These are phyloP conservation scores for Erpetoichthys calabaricus DNA, from an alignment of 2,797 vertebrate genomes.

Conservation along the genomic window DNA sequence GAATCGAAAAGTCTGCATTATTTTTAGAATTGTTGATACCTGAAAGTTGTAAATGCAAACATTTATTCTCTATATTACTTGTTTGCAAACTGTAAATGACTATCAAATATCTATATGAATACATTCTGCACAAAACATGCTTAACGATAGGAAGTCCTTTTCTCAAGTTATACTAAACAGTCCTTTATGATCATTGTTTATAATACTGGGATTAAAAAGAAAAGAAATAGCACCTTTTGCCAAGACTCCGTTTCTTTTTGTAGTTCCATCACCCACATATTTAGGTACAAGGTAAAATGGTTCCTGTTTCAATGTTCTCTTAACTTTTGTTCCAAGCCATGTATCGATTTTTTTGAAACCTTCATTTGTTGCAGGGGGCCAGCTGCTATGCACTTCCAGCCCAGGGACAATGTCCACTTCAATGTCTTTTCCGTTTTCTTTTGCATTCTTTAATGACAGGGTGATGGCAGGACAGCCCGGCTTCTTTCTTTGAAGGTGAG, in stretches of 20 bases:
- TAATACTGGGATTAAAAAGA: no score
- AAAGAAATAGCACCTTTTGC: background rate
- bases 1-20: no score
- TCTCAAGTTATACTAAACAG: no score
- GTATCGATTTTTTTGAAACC: constrained; percentile 40
- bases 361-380: constrained; percentile 33
- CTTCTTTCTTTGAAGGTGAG: constrained; percentile 35
- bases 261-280: constrained; percentile 9
- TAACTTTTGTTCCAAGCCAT: constrained; percentile 59
- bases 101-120: no score
- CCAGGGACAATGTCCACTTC: constrained; percentile 66
- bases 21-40: no score
- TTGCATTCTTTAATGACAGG: constrained; percentile 42
- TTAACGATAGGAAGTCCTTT: no score
- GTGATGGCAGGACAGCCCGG: constrained; percentile 59
- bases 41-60: no score
- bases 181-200: no score
- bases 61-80: no score
- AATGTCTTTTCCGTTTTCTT: constrained; percentile 32
- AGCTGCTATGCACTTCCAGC: constrained; percentile 40
- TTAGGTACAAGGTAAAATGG: constrained; percentile 61
- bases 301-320: constrained; percentile 5
- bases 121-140: no score
- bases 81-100: no score
- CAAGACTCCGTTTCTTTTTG: background rate